These are phyloP conservation scores for Thryonomys swinderianus DNA, from an alignment of 2,113 vertebrate genomes.

Conservation along the genomic window DNA sequence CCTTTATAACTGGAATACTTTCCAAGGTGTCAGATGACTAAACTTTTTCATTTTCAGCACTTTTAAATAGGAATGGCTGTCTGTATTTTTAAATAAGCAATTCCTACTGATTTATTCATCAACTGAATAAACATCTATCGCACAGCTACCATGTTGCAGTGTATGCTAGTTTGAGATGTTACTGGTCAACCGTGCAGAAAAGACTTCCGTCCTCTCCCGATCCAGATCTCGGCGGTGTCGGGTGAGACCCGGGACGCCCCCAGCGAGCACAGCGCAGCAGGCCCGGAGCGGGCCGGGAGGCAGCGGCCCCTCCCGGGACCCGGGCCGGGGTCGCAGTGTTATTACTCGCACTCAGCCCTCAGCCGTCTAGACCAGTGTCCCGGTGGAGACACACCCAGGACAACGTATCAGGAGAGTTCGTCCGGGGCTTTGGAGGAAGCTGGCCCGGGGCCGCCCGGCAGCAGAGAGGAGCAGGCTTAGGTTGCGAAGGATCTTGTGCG, in stretches of 20 bases:
- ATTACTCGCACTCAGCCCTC: no score
- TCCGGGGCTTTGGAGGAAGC: neutral
- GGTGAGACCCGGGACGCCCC: neutral
- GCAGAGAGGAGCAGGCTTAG: neutral
- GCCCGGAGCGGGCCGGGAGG: neutral
- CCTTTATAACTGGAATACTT: neutral
- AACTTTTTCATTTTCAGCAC: neutral
- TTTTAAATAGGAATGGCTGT: neutral
- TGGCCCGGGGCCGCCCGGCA: neutral
- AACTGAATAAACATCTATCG: neutral
- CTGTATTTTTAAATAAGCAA: neutral
- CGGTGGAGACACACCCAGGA: neutral
- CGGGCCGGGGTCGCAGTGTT: neutral
- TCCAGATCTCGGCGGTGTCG: neutral
- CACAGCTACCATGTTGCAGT: neutral
- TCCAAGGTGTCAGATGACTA: neutral
- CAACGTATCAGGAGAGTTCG: neutral
- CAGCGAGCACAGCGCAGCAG: neutral
- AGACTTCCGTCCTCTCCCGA: neutral
- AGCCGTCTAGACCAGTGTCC: neutral
- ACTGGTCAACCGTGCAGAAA: neutral
- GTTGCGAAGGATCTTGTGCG: neutral
- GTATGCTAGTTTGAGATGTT: neutral
- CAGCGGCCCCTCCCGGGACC: neutral
- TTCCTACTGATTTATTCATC: neutral